phyloP scores from a whole-genome alignment of 2,797 vertebrate genomes.

The Poeciliopsis gracilis region DNA sequence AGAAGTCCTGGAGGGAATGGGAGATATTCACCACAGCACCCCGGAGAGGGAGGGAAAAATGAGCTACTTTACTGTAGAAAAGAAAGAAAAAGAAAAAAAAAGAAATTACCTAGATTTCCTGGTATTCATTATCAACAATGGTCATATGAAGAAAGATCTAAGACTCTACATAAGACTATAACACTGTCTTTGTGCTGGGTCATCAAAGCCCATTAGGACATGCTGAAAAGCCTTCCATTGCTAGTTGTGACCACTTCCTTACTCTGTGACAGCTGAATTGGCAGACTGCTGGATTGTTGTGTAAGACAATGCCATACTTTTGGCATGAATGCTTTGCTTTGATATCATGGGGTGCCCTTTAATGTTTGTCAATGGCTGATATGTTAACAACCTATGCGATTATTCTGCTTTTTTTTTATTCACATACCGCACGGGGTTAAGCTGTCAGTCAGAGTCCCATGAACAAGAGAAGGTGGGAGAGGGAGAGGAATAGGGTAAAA shows the following conservation, averaged over 20 bases:
- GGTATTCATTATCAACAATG: constrained; percentile 71
- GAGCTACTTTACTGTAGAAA: constrained; percentile 35
- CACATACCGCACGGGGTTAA: constrained; percentile 48
- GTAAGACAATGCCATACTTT: constrained; percentile 73
- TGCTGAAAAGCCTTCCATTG: constrained; percentile 66
- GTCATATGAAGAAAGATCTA: constrained; percentile 70
- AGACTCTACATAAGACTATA: constrained; percentile 68
- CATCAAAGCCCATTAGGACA: constrained; percentile 77
- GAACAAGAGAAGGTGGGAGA: constrained; percentile 29
- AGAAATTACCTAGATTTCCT: constrained; percentile 43
- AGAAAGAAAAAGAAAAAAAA: constrained; percentile 23
- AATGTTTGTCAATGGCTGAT: constrained; percentile 69
- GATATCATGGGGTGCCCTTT: constrained; percentile 73
- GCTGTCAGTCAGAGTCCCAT: constrained; percentile 59
- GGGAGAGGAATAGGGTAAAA: constrained; percentile 19
- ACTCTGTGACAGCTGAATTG: constrained; percentile 75
- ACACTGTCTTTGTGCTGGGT: constrained; percentile 70
- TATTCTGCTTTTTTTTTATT: constrained; percentile 60
- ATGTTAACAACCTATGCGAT: constrained; percentile 76
- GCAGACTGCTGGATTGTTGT: constrained; percentile 71
- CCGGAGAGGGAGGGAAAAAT: constrained; percentile 50
- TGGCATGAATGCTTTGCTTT: constrained; percentile 73
- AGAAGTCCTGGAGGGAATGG: constrained; percentile 82
- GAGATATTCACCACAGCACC: constrained; percentile 82
- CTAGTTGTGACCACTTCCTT: constrained; percentile 72